Evolutionary conservation across 2,888 invertebrate genomes (phyloP).

Genomic region (Chrysolina americana): DNA sequence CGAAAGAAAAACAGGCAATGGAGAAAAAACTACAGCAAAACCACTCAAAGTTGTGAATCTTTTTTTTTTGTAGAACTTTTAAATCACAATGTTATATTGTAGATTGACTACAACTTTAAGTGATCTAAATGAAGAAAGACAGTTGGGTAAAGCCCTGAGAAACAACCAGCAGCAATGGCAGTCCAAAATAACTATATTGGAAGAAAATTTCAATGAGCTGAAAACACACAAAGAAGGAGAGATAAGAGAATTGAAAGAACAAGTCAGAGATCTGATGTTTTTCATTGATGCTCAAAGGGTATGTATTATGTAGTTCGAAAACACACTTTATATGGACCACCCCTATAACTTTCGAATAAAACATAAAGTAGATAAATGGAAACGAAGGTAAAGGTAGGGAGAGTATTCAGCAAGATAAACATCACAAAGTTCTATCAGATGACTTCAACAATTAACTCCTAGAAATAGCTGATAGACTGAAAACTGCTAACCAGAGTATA

Average conservation of each 20-base stretch:
- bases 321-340: background rate
- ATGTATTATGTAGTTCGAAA: constrained; percentile 29
- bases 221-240: constrained; percentile 74
- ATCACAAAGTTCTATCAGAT: too few relatives aligned
- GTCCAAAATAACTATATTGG: constrained; percentile 73
- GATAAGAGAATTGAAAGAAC: constrained; percentile 89
- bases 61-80: background rate
- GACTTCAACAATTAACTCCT: too few relatives aligned
- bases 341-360: too few relatives aligned
- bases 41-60: constrained; percentile 71
- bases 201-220: constrained; percentile 70
- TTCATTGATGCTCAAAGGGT: constrained; percentile 88
- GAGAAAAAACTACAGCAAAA: constrained; percentile 82
- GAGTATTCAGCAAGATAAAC: too few relatives aligned
- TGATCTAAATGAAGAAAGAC: constrained; percentile 87
- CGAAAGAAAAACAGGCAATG: constrained; percentile 77
- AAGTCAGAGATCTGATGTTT: constrained; percentile 97
- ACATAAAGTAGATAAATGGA: too few relatives aligned
- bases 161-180: constrained; percentile 84
- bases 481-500: too few relatives aligned
- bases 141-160: constrained; percentile 84
- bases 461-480: too few relatives aligned
- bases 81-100: constrained; percentile 38
- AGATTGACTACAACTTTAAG: constrained; percentile 78
- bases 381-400: too few relatives aligned